A percentile compares a stretch with the other conserved stretches of the same genome.
Evolutionary conservation across 2,797 vertebrate species (phyloP).

Genomic region (Lagothrix lagotricha): DNA sequence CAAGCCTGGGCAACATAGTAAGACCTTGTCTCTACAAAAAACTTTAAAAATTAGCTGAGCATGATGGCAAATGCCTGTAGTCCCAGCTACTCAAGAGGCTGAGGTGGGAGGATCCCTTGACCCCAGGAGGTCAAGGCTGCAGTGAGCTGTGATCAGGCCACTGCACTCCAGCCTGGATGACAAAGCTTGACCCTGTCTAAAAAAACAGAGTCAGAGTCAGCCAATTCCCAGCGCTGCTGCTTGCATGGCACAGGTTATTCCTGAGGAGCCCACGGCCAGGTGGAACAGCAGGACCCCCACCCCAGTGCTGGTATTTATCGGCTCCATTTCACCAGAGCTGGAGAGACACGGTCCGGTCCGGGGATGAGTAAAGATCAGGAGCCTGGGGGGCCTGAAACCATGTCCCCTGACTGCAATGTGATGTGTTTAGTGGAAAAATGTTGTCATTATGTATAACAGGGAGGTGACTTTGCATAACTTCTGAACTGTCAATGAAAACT

Average conservation of each 20-base stretch:
- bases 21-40: no score
- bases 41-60: not conserved
- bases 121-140: not conserved
- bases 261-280: fast-evolving
- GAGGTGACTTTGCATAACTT: not conserved
- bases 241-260: fast-evolving
- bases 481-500: not conserved
- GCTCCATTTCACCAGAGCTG: not conserved
- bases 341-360: not conserved
- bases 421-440: not conserved
- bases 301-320: not conserved
- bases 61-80: not conserved
- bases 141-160: not conserved
- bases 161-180: not conserved
- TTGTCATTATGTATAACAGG: not conserved
- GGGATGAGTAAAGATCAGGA: not conserved
- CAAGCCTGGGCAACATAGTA: not conserved
- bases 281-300: fast-evolving
- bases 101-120: not conserved
- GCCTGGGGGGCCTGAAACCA: fast-evolving
- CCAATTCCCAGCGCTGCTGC: fast-evolving
- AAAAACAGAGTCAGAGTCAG: not conserved
- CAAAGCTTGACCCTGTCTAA: not conserved
- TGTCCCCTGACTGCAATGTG: no score
- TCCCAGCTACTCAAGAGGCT: not conserved